Percentiles rank a stretch among this genome's conserved stretches.
Conservation (phyloP, 2,797 vertebrate genomes). For the Sylvia borin region DNA sequence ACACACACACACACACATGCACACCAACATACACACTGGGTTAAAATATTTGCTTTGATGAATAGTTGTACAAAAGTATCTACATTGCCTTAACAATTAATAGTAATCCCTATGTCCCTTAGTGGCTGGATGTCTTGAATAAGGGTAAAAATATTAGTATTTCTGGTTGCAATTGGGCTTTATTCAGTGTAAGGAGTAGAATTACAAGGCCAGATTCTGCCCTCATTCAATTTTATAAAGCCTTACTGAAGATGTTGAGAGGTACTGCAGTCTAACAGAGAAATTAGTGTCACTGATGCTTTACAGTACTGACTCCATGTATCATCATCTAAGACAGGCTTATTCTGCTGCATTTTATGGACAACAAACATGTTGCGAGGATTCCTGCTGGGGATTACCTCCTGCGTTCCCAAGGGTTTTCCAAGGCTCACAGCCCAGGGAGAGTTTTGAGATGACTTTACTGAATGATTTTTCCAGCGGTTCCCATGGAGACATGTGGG, state of each 20-base stretch:
- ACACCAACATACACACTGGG: accelerated
- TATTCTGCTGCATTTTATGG: not conserved
- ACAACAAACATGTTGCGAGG: not conserved
- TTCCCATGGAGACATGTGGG: not conserved
- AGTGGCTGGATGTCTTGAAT: not conserved
- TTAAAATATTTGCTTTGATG: not conserved
- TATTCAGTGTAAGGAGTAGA: not conserved
- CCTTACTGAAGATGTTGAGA: not conserved
- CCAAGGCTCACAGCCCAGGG: not conserved
- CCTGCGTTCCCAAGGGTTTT: not conserved
- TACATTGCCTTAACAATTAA: not conserved
- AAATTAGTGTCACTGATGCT: not conserved
- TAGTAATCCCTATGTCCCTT: not conserved
- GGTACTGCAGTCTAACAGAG: not conserved
- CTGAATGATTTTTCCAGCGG: not conserved
- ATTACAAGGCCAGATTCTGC: not conserved
- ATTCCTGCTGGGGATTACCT: not conserved
- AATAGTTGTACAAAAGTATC: not conserved
- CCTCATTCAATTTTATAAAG: constrained; percentile 27
- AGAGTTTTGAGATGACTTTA: not conserved
- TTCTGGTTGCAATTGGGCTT: not conserved
- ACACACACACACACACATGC: too few relatives aligned
- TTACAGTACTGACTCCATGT: not conserved
- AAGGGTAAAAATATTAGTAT: constrained; percentile 5
- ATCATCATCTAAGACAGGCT: not conserved